phyloP scores from a whole-genome alignment of 2,113 vertebrate species.

The Vanacampus margaritifer region DNA sequence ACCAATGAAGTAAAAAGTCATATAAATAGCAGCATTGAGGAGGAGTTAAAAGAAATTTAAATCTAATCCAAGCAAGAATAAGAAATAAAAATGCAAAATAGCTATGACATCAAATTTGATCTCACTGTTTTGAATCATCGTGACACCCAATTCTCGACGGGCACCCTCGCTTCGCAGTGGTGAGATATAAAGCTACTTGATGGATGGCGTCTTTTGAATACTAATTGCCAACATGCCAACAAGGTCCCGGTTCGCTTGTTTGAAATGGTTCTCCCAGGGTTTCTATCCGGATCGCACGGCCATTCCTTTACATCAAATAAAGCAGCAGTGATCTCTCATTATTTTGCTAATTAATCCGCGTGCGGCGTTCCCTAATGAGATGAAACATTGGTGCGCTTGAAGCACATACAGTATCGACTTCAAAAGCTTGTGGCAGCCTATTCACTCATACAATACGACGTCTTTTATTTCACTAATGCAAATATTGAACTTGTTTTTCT shows the following conservation, averaged over 20 bases:
- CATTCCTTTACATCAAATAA: slow-evolving; percentile 9
- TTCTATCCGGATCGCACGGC: neutral
- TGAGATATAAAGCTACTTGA: neutral
- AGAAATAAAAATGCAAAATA: neutral
- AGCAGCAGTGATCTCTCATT: slow-evolving; percentile 16
- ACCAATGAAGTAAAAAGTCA: neutral
- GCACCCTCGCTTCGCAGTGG: neutral
- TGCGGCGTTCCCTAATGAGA: slow-evolving; percentile 43
- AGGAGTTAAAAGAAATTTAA: neutral
- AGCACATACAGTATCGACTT: slow-evolving; percentile 37
- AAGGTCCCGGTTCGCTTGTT: slow-evolving; percentile 6
- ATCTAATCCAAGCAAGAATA: neutral
- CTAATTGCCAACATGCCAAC: slow-evolving; percentile 5
- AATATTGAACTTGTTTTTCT: slow-evolving; percentile 10
- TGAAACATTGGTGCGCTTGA: slow-evolving; percentile 39
- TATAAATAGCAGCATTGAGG: neutral
- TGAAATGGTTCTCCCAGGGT: slow-evolving; percentile 7
- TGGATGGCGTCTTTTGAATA: slow-evolving; percentile 1
- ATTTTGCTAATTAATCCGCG: slow-evolving; percentile 41
- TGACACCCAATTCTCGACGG: slow-evolving; percentile 3
- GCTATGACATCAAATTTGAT: neutral
- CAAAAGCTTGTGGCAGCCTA: slow-evolving; percentile 36
- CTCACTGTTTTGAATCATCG: neutral
- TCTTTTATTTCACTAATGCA: slow-evolving; percentile 25
- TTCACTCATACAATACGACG: slow-evolving; percentile 28